Evolutionary conservation across 2,113 vertebrate genomes (phyloP).

Genomic region (Mugil cephalus): DNA sequence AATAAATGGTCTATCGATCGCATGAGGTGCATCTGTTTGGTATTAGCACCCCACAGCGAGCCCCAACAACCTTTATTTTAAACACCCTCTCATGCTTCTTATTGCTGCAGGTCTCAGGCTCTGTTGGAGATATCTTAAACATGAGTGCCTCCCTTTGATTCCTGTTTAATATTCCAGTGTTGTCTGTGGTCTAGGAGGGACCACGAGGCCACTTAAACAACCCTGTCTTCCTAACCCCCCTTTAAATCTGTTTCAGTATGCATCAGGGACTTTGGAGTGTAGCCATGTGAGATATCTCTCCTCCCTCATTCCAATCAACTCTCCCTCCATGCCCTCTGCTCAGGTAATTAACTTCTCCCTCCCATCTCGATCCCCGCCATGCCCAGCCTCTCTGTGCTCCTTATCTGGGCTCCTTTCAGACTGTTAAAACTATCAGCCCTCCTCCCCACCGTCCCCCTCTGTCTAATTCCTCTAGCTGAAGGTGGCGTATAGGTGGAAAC

Average conservation of each 20-base stretch:
- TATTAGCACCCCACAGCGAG: conserved; percentile 13
- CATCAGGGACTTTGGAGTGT: conserved; percentile 69
- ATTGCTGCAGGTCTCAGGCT: conserved; percentile 38
- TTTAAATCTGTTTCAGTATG: conserved; percentile 73
- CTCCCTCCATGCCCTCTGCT: conserved; percentile 79
- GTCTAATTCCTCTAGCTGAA: conserved; percentile 86
- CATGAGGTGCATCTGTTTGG: conserved; percentile 32
- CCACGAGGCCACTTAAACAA: conserved; percentile 59
- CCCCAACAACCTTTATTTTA: conserved; percentile 20
- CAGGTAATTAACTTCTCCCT: conserved; percentile 83
- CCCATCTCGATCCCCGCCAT: conserved; percentile 74
- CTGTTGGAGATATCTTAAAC: conserved; percentile 29
- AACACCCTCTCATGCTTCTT: conserved; percentile 27
- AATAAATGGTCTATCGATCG: neutral
- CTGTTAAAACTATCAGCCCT: conserved; percentile 88
- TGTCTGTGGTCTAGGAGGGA: conserved; percentile 60
- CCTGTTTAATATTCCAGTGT: conserved; percentile 72
- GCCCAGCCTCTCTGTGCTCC: conserved; percentile 86
- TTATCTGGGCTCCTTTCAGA: conserved; percentile 88
- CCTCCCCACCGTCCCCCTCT: conserved; percentile 66
- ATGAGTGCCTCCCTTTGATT: conserved; percentile 54
- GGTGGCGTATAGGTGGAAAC: conserved; percentile 83
- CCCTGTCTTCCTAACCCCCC: conserved; percentile 17
- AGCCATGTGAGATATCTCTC: conserved; percentile 72
- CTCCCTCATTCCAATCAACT: conserved; percentile 75